These are phyloP conservation scores for Phalacrocorax aristotelis DNA, from an alignment of 2,113 vertebrate species.

Conservation along the genomic window DNA sequence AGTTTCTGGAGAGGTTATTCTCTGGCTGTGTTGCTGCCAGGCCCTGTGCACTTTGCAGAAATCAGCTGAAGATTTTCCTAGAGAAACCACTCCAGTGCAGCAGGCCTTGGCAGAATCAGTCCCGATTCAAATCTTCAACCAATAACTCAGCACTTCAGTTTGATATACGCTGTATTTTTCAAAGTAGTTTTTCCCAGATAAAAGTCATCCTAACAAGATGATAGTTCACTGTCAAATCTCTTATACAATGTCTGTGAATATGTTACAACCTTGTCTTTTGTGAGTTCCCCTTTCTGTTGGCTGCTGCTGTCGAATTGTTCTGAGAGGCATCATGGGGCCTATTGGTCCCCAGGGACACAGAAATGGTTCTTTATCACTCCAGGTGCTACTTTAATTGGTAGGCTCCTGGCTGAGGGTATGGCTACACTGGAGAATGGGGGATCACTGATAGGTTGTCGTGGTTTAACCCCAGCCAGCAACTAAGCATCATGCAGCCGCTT, in stretches of 20 bases:
- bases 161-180: not conserved
- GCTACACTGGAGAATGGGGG: not conserved
- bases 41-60: not conserved
- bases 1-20: not conserved
- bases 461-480: not conserved
- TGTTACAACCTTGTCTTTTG: not conserved
- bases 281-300: not conserved
- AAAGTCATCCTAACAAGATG: not conserved
- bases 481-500: not conserved
- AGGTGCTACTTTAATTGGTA: not conserved
- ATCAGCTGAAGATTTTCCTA: not conserved
- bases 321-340: not conserved
- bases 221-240: not conserved
- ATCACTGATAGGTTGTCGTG: not conserved
- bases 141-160: not conserved
- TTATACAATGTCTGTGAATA: no score
- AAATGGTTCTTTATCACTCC: not conserved
- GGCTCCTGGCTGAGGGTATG: not conserved
- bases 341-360: not conserved
- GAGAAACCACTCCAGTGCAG: not conserved
- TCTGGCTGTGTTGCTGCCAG: not conserved
- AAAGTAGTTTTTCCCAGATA: not conserved
- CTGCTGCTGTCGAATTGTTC: not conserved
- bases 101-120: not conserved
- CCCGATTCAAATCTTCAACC: not conserved